A percentile compares a stretch with the other conserved stretches of the same genome.
Evolutionary conservation across 2,797 vertebrate genomes (phyloP).

Genomic region (Vespertilio murinus): DNA sequence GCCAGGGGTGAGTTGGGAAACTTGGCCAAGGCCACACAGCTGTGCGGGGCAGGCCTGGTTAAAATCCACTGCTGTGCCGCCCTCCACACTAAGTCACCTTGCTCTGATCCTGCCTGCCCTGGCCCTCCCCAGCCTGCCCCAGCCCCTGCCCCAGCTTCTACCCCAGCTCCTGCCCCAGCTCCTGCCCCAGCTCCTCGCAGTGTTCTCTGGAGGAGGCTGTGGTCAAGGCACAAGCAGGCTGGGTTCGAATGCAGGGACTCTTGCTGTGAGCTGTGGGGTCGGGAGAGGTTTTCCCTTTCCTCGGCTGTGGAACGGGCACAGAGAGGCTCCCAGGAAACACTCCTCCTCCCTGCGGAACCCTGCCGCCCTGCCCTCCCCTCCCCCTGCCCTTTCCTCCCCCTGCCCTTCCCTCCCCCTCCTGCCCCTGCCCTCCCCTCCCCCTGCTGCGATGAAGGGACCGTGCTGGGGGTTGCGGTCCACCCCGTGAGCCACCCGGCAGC

Average conservation of each 20-base stretch:
- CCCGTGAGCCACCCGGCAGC: neutral
- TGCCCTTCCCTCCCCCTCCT: fast-evolving
- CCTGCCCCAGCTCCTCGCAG: neutral
- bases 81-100: neutral
- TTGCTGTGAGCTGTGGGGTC: neutral
- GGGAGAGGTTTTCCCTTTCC: neutral
- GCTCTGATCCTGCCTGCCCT: neutral
- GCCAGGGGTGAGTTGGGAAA: neutral
- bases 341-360: neutral
- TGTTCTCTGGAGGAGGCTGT: neutral
- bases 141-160: neutral
- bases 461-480: neutral
- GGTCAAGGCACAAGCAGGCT: neutral
- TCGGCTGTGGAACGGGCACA: neutral
- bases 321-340: neutral
- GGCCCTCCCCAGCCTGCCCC: too few species aligned
- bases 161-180: too few species aligned
- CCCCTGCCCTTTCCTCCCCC: neutral
- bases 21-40: neutral
- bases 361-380: neutral
- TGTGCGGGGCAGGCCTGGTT: neutral
- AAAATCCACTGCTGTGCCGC: neutral
- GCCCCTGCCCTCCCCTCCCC: neutral
- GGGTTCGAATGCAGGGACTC: neutral
- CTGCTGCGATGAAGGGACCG: too few species aligned